Evolutionary conservation across 2,797 vertebrate species (phyloP).

Genomic region (Psittacula derbiana): DNA sequence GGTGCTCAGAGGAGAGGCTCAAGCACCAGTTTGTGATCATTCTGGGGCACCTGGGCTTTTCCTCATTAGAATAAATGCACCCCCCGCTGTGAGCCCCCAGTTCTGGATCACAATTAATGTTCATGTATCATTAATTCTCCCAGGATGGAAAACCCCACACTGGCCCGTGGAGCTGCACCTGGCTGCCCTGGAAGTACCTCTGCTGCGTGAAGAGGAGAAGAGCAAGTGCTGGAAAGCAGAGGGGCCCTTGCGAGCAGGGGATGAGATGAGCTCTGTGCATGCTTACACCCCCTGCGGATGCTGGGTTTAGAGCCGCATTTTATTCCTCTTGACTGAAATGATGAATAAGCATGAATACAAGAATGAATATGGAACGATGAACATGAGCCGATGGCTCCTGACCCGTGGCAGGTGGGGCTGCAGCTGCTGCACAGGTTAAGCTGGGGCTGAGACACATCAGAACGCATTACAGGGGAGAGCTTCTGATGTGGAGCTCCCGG

Average conservation of each 20-base stretch:
- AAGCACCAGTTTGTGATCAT: neutral
- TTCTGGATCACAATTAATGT: neutral
- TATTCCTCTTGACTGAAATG: rapidly evolving
- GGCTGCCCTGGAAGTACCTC: neutral
- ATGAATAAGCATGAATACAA: neutral
- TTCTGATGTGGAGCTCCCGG: neutral
- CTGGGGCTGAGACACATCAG: neutral
- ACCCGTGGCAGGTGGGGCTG: neutral
- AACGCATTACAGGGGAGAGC: neutral
- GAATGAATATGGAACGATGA: neutral
- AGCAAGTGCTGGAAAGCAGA: neutral
- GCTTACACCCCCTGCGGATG: rapidly evolving
- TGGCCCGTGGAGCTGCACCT: rapidly evolving
- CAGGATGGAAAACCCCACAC: rapidly evolving
- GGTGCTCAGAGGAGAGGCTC: neutral
- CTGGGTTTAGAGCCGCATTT: rapidly evolving
- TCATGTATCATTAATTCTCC: neutral
- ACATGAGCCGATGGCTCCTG: neutral
- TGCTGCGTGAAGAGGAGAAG: rapidly evolving
- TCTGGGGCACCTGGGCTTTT: neutral
- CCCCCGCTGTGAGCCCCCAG: neutral
- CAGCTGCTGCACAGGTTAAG: neutral
- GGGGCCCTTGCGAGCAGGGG: neutral
- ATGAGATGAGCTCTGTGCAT: neutral
- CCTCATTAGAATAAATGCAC: neutral